Conservation (phyloP, 1,140 invertebrate species). For the Aphidius gifuensis region DNA sequence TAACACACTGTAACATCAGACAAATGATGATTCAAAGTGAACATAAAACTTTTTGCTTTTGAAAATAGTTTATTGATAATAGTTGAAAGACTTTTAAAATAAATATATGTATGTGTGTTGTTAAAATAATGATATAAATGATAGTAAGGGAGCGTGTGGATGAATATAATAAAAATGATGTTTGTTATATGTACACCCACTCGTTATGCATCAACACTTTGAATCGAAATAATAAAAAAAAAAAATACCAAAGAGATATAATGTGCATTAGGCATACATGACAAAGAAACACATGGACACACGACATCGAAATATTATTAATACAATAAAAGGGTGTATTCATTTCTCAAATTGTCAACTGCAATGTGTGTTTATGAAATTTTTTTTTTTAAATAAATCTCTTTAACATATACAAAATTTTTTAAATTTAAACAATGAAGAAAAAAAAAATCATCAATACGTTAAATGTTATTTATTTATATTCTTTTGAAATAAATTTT, state of each 20-base stretch:
- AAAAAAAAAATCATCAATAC: neutral
- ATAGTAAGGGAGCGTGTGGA: conserved; percentile 34
- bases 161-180: conserved; percentile 44
- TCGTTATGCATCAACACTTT: conserved; percentile 8
- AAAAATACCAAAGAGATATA: neutral
- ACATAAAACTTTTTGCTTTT: conserved; percentile 1
- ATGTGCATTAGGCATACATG: neutral
- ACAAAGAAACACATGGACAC: too few species aligned
- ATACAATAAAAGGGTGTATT: conserved; percentile 32
- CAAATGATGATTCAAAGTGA: conserved; percentile 6
- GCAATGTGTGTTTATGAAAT: conserved; percentile 33
- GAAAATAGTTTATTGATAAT: too few species aligned
- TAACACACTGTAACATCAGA: conserved; percentile 3
- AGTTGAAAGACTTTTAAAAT: neutral
- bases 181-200: conserved; percentile 2
- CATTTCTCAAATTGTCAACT: conserved; percentile 56
- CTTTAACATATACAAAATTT: too few species aligned
- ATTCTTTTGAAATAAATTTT: neutral
- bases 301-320: too few species aligned
- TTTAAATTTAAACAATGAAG: neutral
- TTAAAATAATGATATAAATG: conserved; percentile 36
- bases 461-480: neutral
- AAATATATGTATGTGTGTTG: neutral
- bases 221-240: neutral
- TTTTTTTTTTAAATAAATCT: too few species aligned